Base-by-base conservation (phyloP, 2,797 vertebrate genomes). In the Dermochelys coriacea region DNA sequence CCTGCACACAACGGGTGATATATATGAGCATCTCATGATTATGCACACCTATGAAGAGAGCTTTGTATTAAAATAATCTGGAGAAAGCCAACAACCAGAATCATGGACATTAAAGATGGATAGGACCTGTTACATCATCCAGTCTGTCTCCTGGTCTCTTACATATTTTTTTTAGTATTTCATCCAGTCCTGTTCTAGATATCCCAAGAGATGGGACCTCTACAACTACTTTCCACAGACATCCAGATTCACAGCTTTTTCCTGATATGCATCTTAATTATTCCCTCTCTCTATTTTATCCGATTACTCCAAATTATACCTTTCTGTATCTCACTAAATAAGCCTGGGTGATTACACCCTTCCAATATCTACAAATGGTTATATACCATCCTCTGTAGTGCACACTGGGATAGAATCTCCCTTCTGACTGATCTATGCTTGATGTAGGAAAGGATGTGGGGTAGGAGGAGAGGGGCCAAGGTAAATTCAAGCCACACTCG, bases 241-340 rank as follows among this genome's bases (percentile, higher is more conserved):
- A 84, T 91, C 85, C 68, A 84, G 9, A 8, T 5, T 71, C 68
- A 57, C 55, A 71, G 75, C 37, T 80, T 93, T 93, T 90, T 54
- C 87, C 12, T 34, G 52, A 74, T 86, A 49, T 85, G 54, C 8
- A 25, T 50, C 52, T 89, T 80, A 59, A 93, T 54, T 49, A 25
- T 77, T 90, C 47, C 34, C 80, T 82, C 78, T 80, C 80, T 85
- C 47, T 47, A 84, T 84, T 57, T 90, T 64, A 95, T 49, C 85
- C 47, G 74, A 54, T 93, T 96, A 82, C 55, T 94, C 93, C 41
- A 92, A 95, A 95, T 97, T 93, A 82, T 27, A 95, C 27, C 64
- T 93, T 12, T 14, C 59, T 50, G 47, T 88, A 94, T 77, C 41
- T 80, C 59, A 34, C 4, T 34, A 37, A 49, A 18, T 74, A 92